Percentiles rank a stretch among this genome's conserved stretches.
These are phyloP conservation scores for Loriculus beryllinus DNA, from an alignment of 2,797 vertebrate genomes.

Conservation along the genomic window DNA sequence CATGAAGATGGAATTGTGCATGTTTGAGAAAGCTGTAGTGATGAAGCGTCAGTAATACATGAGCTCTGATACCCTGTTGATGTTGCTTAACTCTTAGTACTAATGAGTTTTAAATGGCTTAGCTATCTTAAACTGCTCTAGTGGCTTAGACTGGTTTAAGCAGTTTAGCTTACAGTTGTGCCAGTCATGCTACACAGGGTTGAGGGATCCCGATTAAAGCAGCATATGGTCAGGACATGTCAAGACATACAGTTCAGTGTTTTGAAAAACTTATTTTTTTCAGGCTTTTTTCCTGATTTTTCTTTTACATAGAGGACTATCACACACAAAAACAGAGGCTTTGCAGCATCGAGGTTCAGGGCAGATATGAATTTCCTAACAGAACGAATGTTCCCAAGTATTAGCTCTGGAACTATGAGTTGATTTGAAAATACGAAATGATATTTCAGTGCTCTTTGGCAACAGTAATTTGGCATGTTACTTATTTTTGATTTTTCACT, in stretches of 20 bases:
- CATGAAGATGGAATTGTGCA: background rate
- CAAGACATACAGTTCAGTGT: background rate
- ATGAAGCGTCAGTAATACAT: background rate
- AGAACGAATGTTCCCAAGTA: background rate
- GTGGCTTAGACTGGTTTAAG: background rate
- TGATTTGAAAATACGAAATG: background rate
- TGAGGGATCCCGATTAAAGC: background rate
- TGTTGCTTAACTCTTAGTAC: background rate
- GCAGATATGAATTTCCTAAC: background rate
- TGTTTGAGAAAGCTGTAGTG: background rate
- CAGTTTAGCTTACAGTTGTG: background rate
- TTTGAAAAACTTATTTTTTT: background rate
- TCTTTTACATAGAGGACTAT: background rate
- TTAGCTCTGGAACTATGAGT: background rate
- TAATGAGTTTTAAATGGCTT: conserved; percentile 5
- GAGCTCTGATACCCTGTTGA: background rate
- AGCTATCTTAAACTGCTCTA: conserved; percentile 19
- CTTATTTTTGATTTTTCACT: background rate
- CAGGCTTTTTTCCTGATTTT: background rate
- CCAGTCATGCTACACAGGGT: background rate
- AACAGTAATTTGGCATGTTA: background rate
- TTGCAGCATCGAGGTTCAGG: background rate
- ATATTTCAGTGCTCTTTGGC: background rate
- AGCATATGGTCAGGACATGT: background rate
- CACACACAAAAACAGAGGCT: background rate